phyloP scores from a whole-genome alignment of 2,797 vertebrate genomes.

The Vireo griseus region DNA sequence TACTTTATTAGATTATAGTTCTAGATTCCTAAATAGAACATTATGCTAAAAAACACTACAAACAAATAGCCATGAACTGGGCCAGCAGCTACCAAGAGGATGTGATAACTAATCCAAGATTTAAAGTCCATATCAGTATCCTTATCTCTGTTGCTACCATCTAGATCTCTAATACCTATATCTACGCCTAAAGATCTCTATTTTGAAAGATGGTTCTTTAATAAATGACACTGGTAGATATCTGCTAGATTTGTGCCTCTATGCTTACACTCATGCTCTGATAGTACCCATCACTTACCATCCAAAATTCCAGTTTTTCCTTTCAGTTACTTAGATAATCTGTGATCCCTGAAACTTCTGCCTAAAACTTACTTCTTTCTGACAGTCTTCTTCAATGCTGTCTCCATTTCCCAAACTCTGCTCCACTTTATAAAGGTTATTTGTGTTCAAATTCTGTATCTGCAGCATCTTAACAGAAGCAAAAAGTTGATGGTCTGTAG shows the following conservation, averaged over 20 bases:
- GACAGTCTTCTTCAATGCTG: background rate
- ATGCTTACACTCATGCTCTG: background rate
- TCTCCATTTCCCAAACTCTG: background rate
- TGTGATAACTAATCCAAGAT: background rate
- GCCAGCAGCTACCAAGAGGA: background rate
- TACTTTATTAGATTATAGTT: background rate
- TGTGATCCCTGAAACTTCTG: background rate
- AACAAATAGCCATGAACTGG: background rate
- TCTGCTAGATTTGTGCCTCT: background rate
- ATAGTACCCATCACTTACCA: background rate
- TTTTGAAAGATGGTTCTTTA: background rate
- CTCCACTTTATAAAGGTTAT: background rate
- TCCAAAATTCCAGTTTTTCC: background rate
- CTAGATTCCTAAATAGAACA: background rate
- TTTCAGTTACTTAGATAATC: background rate
- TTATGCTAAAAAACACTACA: background rate
- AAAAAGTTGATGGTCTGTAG: background rate
- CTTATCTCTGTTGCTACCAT: background rate
- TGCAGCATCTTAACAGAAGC: background rate
- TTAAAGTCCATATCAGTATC: background rate
- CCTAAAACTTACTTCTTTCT: background rate
- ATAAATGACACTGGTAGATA: background rate
- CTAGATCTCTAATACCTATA: background rate
- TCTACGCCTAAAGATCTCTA: background rate
- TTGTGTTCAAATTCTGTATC: background rate